phyloP scores from a whole-genome alignment of 1,140 invertebrate genomes.

The Caenorhabditis remanei region DNA sequence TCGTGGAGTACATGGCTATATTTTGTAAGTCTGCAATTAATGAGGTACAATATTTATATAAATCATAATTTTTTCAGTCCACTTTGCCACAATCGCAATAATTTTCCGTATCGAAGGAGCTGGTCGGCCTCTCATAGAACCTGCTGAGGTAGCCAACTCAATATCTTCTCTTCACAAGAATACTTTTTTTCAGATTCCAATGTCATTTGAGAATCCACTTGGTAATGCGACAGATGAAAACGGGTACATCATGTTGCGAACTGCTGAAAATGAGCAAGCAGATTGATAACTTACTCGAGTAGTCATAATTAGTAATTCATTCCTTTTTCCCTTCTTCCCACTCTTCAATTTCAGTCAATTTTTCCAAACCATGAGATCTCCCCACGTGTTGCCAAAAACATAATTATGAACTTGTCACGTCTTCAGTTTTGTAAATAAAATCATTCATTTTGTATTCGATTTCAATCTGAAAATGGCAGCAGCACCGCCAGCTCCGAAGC shows the following conservation, averaged over 20 bases:
- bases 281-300: background rate
- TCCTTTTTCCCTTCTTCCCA: background rate
- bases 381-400: constrained; percentile 31
- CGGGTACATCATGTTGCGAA: constrained; percentile 43
- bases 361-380: background rate
- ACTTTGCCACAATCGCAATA: background rate
- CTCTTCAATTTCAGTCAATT: background rate
- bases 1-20: constrained; percentile 30
- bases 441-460: background rate
- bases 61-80: constrained; percentile 18
- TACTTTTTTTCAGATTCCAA: constrained; percentile 14
- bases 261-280: constrained; percentile 39
- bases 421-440: background rate
- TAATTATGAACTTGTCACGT: constrained; percentile 19
- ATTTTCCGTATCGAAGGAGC: constrained; percentile 42
- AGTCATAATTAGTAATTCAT: constrained; percentile 14
- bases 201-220: constrained; percentile 42
- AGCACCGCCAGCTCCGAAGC: background rate
- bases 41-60: background rate
- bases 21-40: constrained; percentile 8
- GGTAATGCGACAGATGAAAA: constrained; percentile 30
- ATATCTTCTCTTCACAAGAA: background rate
- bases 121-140: constrained; percentile 23
- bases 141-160: constrained; percentile 4
- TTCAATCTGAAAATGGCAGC: background rate